Percentiles rank a stretch among this genome's conserved stretches.
Evolutionary conservation across 2,797 vertebrate species (phyloP).

Genomic region (Novumbra hubbsi): DNA sequence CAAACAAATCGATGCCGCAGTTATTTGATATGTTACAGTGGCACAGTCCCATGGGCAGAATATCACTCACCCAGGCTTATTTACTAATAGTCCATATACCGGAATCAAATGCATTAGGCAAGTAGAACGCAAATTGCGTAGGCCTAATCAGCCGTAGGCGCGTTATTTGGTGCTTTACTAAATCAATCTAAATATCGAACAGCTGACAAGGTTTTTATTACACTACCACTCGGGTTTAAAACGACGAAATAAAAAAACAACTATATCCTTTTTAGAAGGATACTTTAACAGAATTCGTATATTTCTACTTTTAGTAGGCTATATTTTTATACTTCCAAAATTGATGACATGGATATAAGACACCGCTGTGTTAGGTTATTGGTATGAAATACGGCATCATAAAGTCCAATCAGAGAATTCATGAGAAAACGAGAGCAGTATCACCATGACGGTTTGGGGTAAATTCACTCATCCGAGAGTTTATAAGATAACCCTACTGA

Average conservation of each 20-base stretch:
- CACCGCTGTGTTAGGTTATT: background rate
- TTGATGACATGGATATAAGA: background rate
- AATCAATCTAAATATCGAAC: background rate
- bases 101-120: background rate
- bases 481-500: background rate
- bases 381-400: background rate
- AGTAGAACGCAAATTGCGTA: background rate
- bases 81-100: background rate
- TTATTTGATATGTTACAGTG: conserved; percentile 58
- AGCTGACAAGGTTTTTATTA: background rate
- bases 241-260: background rate
- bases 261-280: background rate
- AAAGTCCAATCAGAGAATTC: background rate
- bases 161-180: background rate
- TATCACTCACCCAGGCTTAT: background rate
- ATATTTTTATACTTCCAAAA: background rate
- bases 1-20: conserved; percentile 64
- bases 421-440: background rate
- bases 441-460: background rate
- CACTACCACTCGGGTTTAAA: background rate
- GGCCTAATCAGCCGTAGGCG: background rate
- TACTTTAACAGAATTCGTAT: background rate
- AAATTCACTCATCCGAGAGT: background rate
- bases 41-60: conserved; percentile 35
- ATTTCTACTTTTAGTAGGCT: background rate